Evolutionary conservation across 2,888 invertebrate genomes (phyloP).

Genomic region (Chrysolina haemoptera): DNA sequence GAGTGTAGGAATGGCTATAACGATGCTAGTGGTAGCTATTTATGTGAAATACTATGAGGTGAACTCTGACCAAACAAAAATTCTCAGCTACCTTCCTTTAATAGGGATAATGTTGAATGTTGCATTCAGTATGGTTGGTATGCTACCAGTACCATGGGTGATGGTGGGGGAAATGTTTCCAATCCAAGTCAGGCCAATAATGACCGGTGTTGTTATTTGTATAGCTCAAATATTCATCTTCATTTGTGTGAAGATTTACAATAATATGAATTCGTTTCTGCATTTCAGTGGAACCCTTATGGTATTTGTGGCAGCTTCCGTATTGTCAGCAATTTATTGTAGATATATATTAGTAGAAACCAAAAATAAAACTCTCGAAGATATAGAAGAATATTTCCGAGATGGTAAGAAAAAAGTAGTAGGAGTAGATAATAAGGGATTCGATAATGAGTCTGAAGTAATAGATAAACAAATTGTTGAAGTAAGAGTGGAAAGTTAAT

Average conservation of each 20-base stretch:
- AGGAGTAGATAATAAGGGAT: slow-evolving; percentile 63
- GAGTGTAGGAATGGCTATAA: slow-evolving; percentile 76
- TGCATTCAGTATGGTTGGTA: slow-evolving; percentile 82
- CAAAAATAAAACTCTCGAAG: slow-evolving; percentile 77
- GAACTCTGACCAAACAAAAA: slow-evolving; percentile 55
- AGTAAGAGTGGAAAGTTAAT: slow-evolving; percentile 4
- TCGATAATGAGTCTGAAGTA: slow-evolving; percentile 53
- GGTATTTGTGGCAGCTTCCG: slow-evolving; percentile 75
- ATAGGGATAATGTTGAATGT: slow-evolving; percentile 79
- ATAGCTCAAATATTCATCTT: slow-evolving; percentile 81
- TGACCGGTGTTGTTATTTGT: slow-evolving; percentile 80
- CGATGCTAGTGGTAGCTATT: slow-evolving; percentile 71
- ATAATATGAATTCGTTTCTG: slow-evolving; percentile 73
- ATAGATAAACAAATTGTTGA: slow-evolving; percentile 14
- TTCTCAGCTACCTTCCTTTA: slow-evolving; percentile 69
- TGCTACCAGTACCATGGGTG: slow-evolving; percentile 82
- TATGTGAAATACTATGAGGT: slow-evolving; percentile 67
- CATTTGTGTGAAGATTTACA: slow-evolving; percentile 80
- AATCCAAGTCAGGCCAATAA: slow-evolving; percentile 77
- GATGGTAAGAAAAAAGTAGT: slow-evolving; percentile 59
- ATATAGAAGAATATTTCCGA: slow-evolving; percentile 78
- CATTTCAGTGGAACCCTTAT: slow-evolving; percentile 78
- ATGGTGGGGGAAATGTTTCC: slow-evolving; percentile 83
- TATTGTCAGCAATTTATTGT: slow-evolving; percentile 76
- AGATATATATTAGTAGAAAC: slow-evolving; percentile 79